Evolutionary conservation across 2,797 vertebrate genomes (phyloP), one percentile per base, ranked within the genome.

Genomic region (Thripadectes ignobilis): DNA sequence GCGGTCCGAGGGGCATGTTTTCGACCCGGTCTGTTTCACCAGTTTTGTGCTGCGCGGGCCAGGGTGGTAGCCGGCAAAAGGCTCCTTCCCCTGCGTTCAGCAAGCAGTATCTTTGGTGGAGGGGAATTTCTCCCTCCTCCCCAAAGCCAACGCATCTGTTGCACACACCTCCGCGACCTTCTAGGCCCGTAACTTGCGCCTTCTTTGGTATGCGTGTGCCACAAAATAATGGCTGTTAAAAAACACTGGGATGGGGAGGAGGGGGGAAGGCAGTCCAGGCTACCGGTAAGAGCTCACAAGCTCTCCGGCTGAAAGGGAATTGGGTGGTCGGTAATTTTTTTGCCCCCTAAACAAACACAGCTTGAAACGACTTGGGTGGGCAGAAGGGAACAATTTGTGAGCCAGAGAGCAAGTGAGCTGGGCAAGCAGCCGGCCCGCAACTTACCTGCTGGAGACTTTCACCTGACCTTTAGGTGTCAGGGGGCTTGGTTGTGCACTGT

Each of bases 331-430:
- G 65, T 51, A 72, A 55, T 34, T 92, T 93, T 93, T 85, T 73
- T 73, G n/a, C 49, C 89, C 94, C 92, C 89, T 89, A 95, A 96
- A 88, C 94, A 97, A 96, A 96, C 93, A 93, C 93, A 96, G 92
- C 92, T 97, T 96, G 90, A 89, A 66, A 92, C 97, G 38, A 93
- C 96, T 89, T 98, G 97, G 97, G 97, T 98, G 97, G 98, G 97
- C 96, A 96, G 69, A 88, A 93, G 77, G 94, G 94, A 96, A 65
- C 93, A 92, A 92, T 97, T 93, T 97, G 95, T 83, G 95, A 93
- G 69, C 45, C 59, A 71, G 62, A 54, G 76, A 92, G 78, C 36
- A 81, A 96, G 89, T 48, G 76, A 90, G 80, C 51, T 46, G 62
- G 72, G 68, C 68, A 51, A 62, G 68, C 62, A 66, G 93, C 82